Evolutionary conservation across 2,113 vertebrate genomes (phyloP), one percentile per base, ranked within the genome.

Genomic region (Chloroceryle aenea): DNA sequence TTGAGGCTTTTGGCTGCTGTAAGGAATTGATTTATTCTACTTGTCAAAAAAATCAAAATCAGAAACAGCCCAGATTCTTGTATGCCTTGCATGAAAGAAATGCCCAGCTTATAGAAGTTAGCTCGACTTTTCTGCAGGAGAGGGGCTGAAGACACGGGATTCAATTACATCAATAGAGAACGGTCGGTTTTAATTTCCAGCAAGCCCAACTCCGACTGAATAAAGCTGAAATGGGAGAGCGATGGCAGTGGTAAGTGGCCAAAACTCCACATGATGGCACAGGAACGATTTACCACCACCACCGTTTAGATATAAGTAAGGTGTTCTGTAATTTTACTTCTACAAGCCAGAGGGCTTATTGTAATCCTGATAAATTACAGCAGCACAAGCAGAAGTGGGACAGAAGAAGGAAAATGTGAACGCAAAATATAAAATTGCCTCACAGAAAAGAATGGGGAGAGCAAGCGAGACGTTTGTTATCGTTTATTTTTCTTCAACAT

Each of bases 301-400:
- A 1, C 50, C 8, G 53, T 64, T 93, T 97, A 75, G 82, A 89
- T 67, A 85, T 79, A 93, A 56, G 75, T 34, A 85, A 86, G 90
- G 80, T 94, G 75, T 81, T 89, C 67, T 78, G 93, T 77, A 95
- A 95, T 96, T 96, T 97, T 87, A 94, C 95, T 97, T 95, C 91
- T 85, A 89, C 93, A 98, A 96, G 69, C 93, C 93, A 97, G 81
- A 87, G 84, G 89, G 90, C 85, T 97, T 97, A 87, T 74, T 96
- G 92, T 96, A 95, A 96, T 91, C 84, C 95, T 96, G 96, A 96
- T 93, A 97, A 98, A 98, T 98, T 97, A 97, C 43, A 95, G 91
- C 89, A 90, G 77, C 67, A 85, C 76, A 88, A 93, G 80, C 64
- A 79, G 82, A 95, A 97, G 78, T 85, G 76, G 96, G 97, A 95